Conservation (phyloP, 1,140 invertebrate species). For the Drosophila kepulauana region DNA sequence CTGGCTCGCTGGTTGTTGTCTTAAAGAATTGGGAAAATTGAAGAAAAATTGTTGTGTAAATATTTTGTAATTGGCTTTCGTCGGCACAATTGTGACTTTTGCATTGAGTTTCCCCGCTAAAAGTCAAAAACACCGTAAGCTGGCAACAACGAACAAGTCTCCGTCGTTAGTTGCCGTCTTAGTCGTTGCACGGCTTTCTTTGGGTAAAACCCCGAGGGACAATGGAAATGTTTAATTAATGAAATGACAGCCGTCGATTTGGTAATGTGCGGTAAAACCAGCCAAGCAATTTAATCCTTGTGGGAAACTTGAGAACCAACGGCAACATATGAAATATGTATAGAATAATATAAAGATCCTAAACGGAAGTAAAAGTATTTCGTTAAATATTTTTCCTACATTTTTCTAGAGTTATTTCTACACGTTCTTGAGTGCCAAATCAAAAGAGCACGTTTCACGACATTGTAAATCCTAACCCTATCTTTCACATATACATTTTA, state of each 20-base stretch:
- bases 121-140: conserved; percentile 43
- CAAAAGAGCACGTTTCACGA: conserved; percentile 6
- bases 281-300: background rate
- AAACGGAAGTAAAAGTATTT: background rate
- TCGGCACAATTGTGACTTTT: conserved; percentile 44
- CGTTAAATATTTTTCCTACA: background rate
- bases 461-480: conserved; percentile 15
- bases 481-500: conserved; percentile 9
- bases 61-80: conserved; percentile 72
- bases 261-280: conserved; percentile 45
- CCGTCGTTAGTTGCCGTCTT: conserved; percentile 18
- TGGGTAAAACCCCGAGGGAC: conserved; percentile 25
- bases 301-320: conserved; percentile 6
- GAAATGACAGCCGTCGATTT: conserved; percentile 1
- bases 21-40: conserved; percentile 60
- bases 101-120: conserved; percentile 6
- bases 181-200: conserved; percentile 20
- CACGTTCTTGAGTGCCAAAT: background rate
- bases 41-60: conserved; percentile 58
- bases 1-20: conserved; percentile 30
- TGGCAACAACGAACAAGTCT: background rate
- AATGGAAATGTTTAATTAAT: conserved; percentile 31
- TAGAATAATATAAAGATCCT: background rate
- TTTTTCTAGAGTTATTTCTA: background rate
- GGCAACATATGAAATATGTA: background rate